phyloP scores from a whole-genome alignment of 2,113 vertebrate genomes.

The Myiozetetes cayanensis region DNA sequence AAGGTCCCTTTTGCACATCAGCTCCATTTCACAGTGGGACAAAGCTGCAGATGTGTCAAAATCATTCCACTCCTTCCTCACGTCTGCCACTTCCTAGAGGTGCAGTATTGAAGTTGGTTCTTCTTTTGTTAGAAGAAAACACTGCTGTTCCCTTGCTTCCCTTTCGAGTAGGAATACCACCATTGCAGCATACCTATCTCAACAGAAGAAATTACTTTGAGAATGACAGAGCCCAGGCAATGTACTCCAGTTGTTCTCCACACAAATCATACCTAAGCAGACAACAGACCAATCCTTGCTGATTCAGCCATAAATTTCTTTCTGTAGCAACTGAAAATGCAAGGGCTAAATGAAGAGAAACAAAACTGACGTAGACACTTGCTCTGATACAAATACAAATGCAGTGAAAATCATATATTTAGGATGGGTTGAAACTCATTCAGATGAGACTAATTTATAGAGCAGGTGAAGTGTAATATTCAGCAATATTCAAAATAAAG shows the following conservation, averaged over 20 bases:
- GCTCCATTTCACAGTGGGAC: neutral
- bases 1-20: neutral
- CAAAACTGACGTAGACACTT: neutral
- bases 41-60: neutral
- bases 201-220: neutral
- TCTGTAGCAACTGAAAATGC: neutral
- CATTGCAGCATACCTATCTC: neutral
- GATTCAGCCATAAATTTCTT: slow-evolving; percentile 14
- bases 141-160: neutral
- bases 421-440: neutral
- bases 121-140: neutral
- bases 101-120: neutral
- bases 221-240: neutral
- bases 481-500: neutral
- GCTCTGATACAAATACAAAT: neutral
- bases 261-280: neutral
- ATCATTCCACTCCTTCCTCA: neutral
- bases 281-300: neutral
- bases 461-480: neutral
- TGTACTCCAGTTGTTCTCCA: neutral
- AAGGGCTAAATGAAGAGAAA: neutral
- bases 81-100: neutral
- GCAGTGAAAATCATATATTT: neutral
- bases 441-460: neutral
- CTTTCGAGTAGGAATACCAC: neutral